Conservation (phyloP, 2,888 invertebrate species). For the Aphelenchoides bicaudatus region DNA sequence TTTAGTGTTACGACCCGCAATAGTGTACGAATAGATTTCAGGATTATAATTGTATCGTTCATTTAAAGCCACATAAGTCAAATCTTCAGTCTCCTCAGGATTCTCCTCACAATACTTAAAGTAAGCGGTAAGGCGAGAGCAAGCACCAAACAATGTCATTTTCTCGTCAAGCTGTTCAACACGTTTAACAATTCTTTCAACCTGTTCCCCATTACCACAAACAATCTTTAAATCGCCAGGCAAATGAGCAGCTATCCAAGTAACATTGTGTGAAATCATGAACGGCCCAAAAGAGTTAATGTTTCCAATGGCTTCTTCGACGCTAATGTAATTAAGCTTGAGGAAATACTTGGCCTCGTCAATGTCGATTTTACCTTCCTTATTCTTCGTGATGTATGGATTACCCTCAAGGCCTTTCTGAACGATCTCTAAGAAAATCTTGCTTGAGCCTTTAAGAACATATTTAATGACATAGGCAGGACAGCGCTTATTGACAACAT, state of each 20-base stretch:
- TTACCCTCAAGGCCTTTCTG: neutral
- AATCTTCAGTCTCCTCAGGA: neutral
- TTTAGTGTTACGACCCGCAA: neutral
- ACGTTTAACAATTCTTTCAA: neutral
- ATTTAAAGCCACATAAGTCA: neutral
- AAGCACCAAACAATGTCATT: too few relatives aligned
- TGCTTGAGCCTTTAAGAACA: slow-evolving; percentile 9
- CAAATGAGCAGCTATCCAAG: neutral
- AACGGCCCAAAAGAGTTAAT: neutral
- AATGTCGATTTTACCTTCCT: neutral
- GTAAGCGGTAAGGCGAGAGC: slow-evolving; percentile 2
- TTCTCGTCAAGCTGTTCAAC: neutral
- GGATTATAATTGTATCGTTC: neutral
- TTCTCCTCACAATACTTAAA: neutral
- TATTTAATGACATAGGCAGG: slow-evolving; percentile 19
- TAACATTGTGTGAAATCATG: neutral
- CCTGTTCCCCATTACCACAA: neutral
- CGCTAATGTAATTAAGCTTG: neutral
- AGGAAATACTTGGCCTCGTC: neutral
- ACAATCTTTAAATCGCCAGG: neutral
- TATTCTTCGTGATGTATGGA: neutral
- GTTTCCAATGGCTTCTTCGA: neutral
- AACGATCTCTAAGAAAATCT: slow-evolving; percentile 5
- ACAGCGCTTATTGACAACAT: neutral
- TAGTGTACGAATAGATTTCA: neutral